Base-by-base conservation (phyloP, 2,113 vertebrate genomes). In the Siniperca knerii region DNA sequence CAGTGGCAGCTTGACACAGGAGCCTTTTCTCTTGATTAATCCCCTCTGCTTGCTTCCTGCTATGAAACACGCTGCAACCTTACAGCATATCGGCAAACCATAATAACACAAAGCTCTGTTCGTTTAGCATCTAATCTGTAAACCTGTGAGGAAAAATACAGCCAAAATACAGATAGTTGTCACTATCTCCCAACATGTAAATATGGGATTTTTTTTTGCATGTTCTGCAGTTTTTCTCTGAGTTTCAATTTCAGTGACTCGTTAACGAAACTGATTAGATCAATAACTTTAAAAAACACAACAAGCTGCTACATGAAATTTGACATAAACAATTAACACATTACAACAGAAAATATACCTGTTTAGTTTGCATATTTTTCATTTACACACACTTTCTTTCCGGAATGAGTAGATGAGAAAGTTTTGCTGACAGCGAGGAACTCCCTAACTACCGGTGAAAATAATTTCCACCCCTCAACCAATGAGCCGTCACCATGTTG, bases 11-110 rank as follows among this genome's bases (percentile, higher is more conserved):
- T 90, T 90, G 89, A 90, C 88, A 91, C 83, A 20, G 81, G 71
- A 85, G 90, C 77, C 71, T 89, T 91, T 91, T 71, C 82, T 88
- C 68, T 73, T 93, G 92, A 95, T 94, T 92, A 92, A 93, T 93
- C 86, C 82, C 74, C 77, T 85, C 77, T 50, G 78, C 89, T 87
- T 66, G 60, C 65, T 61, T 65, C 71, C 91, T 78, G 67, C 74
- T 66, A 79, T 61, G 72, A 75, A 70, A 89, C 64, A 74, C 3
- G 20, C 60, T 25, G 78, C 77, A 70, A 64, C 87, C 83, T 80
- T 52, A 77, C 42, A 77, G 62, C 67, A 71, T 70, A 71, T 21
- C 57, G 71, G 71, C 37, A 76, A 71, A 74, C 15, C 48, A 69
- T 50, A 46, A 86, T 50, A 64, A 61, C 18, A 60, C 72, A 83